Conservation (phyloP, 2,113 vertebrate genomes). For the Hypomesus transpacificus region DNA sequence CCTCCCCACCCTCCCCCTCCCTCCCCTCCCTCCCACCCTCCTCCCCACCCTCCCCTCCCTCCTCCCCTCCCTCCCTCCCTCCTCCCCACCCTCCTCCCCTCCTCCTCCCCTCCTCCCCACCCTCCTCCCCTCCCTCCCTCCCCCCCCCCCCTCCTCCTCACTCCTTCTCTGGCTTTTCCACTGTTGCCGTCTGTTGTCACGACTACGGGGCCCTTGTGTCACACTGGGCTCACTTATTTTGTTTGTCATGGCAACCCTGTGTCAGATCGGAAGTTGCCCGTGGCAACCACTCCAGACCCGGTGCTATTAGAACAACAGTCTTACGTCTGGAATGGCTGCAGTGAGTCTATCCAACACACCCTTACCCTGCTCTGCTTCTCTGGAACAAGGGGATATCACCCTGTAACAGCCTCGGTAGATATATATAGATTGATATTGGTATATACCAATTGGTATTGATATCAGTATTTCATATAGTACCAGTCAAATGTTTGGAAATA, state of each 20-base stretch:
- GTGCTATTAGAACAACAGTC: constrained; percentile 54
- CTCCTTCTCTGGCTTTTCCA: constrained; percentile 28
- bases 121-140: constrained; percentile 17
- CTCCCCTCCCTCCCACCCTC: constrained; percentile 16
- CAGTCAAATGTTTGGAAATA: too few relatives aligned
- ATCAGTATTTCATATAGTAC: neutral
- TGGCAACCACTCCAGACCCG: constrained; percentile 58
- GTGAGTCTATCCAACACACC: neutral
- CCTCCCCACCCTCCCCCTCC: constrained; percentile 3
- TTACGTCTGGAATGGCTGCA: constrained; percentile 8
- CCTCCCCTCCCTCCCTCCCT: constrained; percentile 10
- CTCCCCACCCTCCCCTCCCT: constrained; percentile 22
- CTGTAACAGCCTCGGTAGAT: too few relatives aligned
- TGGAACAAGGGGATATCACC: too few relatives aligned
- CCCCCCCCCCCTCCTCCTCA: constrained; percentile 8
- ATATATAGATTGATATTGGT: too few relatives aligned
- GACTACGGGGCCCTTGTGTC: constrained; percentile 46
- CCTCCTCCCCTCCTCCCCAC: constrained; percentile 12
- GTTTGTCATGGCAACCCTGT: constrained; percentile 69
- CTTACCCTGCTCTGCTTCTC: too few relatives aligned
- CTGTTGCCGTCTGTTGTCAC: constrained; percentile 62
- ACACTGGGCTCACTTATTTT: constrained; percentile 45
- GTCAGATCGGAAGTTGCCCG: constrained; percentile 56
- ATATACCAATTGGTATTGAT: too few relatives aligned
- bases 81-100: neutral